Percentiles rank a stretch among this genome's conserved stretches.
phyloP scores from a whole-genome alignment of 2,888 invertebrate species.

The Catocala nupta region DNA sequence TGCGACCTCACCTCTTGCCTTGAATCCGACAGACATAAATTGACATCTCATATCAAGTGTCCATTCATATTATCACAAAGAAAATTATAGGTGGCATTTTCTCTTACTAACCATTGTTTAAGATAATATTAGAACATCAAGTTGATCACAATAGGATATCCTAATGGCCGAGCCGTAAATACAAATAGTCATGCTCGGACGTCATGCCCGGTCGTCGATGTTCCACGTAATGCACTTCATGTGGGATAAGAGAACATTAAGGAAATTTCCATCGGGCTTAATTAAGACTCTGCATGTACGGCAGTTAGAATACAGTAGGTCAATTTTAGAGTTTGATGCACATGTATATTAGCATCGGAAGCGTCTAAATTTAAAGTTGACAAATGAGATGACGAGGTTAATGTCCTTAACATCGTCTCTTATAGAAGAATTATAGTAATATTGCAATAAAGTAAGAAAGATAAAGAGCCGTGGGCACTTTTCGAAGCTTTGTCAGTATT shows the following conservation, averaged over 20 bases:
- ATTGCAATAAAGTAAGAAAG: no score
- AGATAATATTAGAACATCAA: slow-evolving; percentile 13
- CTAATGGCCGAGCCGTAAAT: slow-evolving; percentile 11
- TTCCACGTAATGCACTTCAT: slow-evolving; percentile 20
- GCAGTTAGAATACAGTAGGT: slow-evolving; percentile 14
- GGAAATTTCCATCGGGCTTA: slow-evolving; percentile 42
- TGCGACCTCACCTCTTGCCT: no score
- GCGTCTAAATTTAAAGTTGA: neutral
- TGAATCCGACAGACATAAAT: no score
- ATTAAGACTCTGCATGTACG: slow-evolving; percentile 33
- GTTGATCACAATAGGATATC: slow-evolving; percentile 11
- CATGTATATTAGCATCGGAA: slow-evolving; percentile 12
- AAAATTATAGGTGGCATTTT: neutral
- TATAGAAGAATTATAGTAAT: no score
- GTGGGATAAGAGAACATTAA: slow-evolving; percentile 36
- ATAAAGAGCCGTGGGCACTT: no score
- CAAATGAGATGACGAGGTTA: no score
- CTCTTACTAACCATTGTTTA: neutral
- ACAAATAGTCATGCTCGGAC: neutral
- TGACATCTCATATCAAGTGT: slow-evolving; percentile 3
- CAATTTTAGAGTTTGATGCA: slow-evolving; percentile 26
- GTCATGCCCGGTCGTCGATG: slow-evolving; percentile 3
- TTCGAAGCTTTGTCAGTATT: no score
- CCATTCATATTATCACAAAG: neutral
- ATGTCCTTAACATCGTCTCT: no score